Base-by-base conservation (phyloP, 2,797 vertebrate species). In the Phylloscopus collybita region DNA sequence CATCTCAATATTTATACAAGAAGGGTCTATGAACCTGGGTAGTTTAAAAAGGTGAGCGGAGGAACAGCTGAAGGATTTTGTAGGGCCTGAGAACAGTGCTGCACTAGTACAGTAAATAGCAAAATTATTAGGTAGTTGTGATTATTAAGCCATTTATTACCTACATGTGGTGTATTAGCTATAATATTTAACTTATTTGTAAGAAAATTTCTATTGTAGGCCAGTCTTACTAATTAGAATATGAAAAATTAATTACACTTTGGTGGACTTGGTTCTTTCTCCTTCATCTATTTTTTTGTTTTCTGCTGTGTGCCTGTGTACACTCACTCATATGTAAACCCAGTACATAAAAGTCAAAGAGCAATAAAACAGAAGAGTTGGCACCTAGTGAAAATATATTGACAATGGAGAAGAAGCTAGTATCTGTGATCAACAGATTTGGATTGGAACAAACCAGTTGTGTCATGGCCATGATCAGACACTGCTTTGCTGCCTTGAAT, bases 301-400 rank as follows among this genome's bases (percentile, higher is more conserved):
- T 86, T 73, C 29, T 80, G 12, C 8, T 45, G 17, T 15, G 3
- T 25, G 26, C 62, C 23, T 57, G 1, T 38, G 11, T n/a, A 18
- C 3, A 32, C 67, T 66, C 53, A 22, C 7, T 32, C 0, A 0
- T 27, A n/a, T 4, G 9, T 25, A 32, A 13, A 71, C 2, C 11
- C 29, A 78, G 14, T 13, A 26, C 51, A 67, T 17, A 8, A 67
- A 85, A 82, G 3, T 44, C 18, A 64, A 79, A 84, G 38, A 59
- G 26, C 7, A 50, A 20, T 10, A 45, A 51, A 57, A 38, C 11
- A 29, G 17, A 76, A 61, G 29, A 45, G 9, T 3, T 59, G 27
- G 6, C 3, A 4, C 11, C 7, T 50, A 21, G 8, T 61, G 32
- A 62, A 56, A 76, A 32, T 4, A 15, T 10, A 16, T 11, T 59